Percentiles rank a stretch among this genome's conserved stretches.
phyloP scores from a whole-genome alignment of 2,797 vertebrate species.

The Naso thynnoides region DNA sequence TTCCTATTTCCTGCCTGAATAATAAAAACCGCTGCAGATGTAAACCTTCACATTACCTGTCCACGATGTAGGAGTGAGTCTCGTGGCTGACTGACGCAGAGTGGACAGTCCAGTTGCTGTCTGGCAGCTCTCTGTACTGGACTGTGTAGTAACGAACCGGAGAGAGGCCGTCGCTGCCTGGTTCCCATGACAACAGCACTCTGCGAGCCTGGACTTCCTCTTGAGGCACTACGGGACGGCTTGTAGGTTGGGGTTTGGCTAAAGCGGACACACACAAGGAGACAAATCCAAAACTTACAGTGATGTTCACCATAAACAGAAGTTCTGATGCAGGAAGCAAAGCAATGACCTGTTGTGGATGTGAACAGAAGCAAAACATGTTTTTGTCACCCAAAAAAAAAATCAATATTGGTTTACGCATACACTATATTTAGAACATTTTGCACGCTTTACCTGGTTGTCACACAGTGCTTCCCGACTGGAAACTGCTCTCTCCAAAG shows the following conservation, averaged over 20 bases:
- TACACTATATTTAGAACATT: no score
- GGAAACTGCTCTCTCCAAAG: no score
- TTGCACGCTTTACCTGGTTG: no score
- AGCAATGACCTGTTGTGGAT: no score
- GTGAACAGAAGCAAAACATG: no score
- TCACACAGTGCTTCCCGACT: no score
- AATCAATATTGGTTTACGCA: no score
- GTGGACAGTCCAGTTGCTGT: conserved; percentile 91
- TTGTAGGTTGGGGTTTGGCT: conserved; percentile 94
- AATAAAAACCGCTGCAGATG: neutral
- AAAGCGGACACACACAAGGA: conserved; percentile 33
- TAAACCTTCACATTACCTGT: conserved; percentile 82
- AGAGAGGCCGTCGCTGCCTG: conserved; percentile 95
- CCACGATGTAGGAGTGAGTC: conserved; percentile 88
- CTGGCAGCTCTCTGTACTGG: conserved; percentile 92
- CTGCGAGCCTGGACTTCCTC: conserved; percentile 92
- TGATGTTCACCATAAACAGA: no score
- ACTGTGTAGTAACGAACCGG: conserved; percentile 96
- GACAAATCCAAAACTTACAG: no score
- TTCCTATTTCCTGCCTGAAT: neutral
- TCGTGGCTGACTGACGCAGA: conserved; percentile 91
- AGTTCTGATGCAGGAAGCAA: no score
- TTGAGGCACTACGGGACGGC: conserved; percentile 93
- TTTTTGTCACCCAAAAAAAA: no score
- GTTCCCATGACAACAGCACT: conserved; percentile 95